Evolutionary conservation across 2,888 invertebrate genomes (phyloP).

Genomic region (Nomada flava): DNA sequence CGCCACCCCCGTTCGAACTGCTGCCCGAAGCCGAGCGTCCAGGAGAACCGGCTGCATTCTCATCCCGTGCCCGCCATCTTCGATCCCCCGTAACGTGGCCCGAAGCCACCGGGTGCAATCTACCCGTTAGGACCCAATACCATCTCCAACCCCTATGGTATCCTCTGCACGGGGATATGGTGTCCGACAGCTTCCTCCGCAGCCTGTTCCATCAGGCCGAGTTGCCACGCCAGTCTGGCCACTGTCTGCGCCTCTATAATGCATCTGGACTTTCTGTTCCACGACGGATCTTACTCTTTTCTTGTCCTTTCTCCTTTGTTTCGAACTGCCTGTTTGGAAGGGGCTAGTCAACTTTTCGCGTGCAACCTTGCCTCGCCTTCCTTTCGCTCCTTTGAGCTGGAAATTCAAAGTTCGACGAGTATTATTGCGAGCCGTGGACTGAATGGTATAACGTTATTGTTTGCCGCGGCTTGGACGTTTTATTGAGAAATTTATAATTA

Average conservation of each 20-base stretch:
- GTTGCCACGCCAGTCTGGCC: slow-evolving; percentile 33
- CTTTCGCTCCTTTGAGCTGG: slow-evolving; percentile 33
- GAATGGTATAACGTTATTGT: background rate
- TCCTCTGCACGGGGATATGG: slow-evolving; percentile 35
- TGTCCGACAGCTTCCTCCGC: slow-evolving; percentile 60
- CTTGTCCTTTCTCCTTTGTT: slow-evolving; percentile 21
- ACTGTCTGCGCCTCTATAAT: slow-evolving; percentile 52
- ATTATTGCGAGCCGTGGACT: slow-evolving; percentile 6
- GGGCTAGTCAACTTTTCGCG: slow-evolving; percentile 40
- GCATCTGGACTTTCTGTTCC: slow-evolving; percentile 47
- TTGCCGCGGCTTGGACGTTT: background rate
- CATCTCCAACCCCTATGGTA: slow-evolving; percentile 40
- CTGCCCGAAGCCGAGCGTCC: slow-evolving; percentile 46
- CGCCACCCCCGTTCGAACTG: slow-evolving; percentile 41
- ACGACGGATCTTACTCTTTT: slow-evolving; percentile 14
- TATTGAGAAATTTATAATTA: background rate
- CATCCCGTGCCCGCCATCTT: slow-evolving; percentile 63
- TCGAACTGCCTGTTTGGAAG: slow-evolving; percentile 26
- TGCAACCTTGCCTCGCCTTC: slow-evolving; percentile 1
- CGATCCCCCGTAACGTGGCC: slow-evolving; percentile 69
- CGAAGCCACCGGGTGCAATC: slow-evolving; percentile 63
- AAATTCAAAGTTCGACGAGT: slow-evolving; percentile 31
- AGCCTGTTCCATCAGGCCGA: slow-evolving; percentile 55
- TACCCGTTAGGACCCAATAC: slow-evolving; percentile 65
- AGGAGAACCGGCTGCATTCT: slow-evolving; percentile 61